These are phyloP conservation scores for Steinernema scapterisci DNA, from an alignment of 2,888 invertebrate species.

Conservation along the genomic window DNA sequence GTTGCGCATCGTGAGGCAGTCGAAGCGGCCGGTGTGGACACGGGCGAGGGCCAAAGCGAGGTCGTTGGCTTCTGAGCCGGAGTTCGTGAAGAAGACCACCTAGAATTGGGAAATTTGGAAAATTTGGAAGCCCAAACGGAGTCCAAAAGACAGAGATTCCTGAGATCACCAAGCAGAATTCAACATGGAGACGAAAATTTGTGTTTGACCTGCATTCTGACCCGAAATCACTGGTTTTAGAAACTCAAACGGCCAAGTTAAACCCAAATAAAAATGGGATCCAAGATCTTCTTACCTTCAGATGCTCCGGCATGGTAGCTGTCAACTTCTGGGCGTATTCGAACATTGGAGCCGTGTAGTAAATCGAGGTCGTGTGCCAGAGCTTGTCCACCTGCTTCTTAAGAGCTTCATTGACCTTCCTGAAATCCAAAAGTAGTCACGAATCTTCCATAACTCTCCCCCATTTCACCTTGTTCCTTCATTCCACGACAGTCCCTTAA, in stretches of 20 bases:
- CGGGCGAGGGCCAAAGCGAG: slow-evolving; percentile 86
- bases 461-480: too few species aligned
- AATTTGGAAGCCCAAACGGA: too few species aligned
- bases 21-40: slow-evolving; percentile 78
- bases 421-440: too few species aligned
- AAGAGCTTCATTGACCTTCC: slow-evolving; percentile 82
- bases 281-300: slow-evolving; percentile 78
- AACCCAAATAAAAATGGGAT: slow-evolving; percentile 33
- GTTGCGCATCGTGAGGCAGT: slow-evolving; percentile 82
- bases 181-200: too few species aligned
- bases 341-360: slow-evolving; percentile 85
- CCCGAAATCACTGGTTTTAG: slow-evolving; percentile 15
- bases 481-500: too few species aligned
- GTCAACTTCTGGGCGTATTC: slow-evolving; percentile 85
- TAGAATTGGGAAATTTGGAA: slow-evolving; percentile 66
- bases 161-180: too few species aligned
- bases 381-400: slow-evolving; percentile 80
- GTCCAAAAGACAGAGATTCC: too few species aligned
- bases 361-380: slow-evolving; percentile 91
- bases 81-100: slow-evolving; percentile 91
- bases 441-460: too few species aligned
- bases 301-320: slow-evolving; percentile 80
- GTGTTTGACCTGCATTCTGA: too few species aligned
- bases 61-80: slow-evolving; percentile 96
- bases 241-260: neutral